A percentile compares a stretch with the other conserved stretches of the same genome.
Evolutionary conservation across 1,140 invertebrate genomes (phyloP).

Genomic region (Sminthurides bifidus): DNA sequence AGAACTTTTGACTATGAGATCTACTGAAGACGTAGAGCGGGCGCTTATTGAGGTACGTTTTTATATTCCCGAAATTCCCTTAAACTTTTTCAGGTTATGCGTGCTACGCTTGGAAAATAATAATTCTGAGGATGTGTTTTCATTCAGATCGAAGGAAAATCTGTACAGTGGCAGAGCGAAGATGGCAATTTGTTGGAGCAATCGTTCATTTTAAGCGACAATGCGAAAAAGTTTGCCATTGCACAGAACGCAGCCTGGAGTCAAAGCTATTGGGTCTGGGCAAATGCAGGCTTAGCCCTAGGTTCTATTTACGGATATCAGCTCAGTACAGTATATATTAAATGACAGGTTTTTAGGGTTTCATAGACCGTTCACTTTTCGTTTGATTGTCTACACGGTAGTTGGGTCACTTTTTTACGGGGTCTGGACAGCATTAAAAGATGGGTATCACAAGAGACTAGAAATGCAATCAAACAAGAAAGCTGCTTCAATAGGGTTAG

Average conservation of each 20-base stretch:
- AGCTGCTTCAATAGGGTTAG: slow-evolving; percentile 45
- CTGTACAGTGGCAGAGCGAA: slow-evolving; percentile 48
- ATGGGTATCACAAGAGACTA: slow-evolving; percentile 46
- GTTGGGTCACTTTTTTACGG: slow-evolving; percentile 45
- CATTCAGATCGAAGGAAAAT: slow-evolving; percentile 37
- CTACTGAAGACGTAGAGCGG: slow-evolving; percentile 39
- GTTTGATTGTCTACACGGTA: slow-evolving; percentile 46
- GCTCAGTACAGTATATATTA: slow-evolving; percentile 38
- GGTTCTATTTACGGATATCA: slow-evolving; percentile 40
- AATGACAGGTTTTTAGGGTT: slow-evolving; percentile 47
- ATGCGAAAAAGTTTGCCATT: slow-evolving; percentile 63
- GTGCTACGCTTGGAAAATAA: neutral
- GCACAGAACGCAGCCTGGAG: slow-evolving; percentile 54
- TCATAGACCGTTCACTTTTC: slow-evolving; percentile 39
- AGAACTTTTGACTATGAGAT: slow-evolving; percentile 45
- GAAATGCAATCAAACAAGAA: slow-evolving; percentile 50
- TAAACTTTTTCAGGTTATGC: neutral
- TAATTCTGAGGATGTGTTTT: neutral
- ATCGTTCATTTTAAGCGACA: slow-evolving; percentile 54
- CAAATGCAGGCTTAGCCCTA: slow-evolving; percentile 42
- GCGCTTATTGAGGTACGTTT: slow-evolving; percentile 40
- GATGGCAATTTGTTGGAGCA: slow-evolving; percentile 48
- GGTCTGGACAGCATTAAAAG: slow-evolving; percentile 50
- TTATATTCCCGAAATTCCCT: slow-evolving; percentile 1
- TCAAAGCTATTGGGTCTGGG: slow-evolving; percentile 43